Conservation (phyloP, 30 jellyfish, hydroid and myxozoan genomes). For the Hydractinia echinata region DNA sequence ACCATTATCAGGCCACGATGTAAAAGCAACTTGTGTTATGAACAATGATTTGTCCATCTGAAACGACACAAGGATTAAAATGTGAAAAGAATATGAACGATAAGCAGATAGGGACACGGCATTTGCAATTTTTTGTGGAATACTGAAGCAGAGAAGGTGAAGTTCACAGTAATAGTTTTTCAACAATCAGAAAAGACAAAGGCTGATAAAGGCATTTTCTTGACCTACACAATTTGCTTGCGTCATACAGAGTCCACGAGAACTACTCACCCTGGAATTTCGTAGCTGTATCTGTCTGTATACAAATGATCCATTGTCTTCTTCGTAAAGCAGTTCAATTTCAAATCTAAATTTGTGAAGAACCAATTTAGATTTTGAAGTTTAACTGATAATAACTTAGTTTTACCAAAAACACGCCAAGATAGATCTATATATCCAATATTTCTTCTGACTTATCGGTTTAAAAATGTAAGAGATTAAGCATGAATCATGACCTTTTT, state of each 20-base stretch:
- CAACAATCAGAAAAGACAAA: too few species aligned
- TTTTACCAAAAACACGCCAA: neutral
- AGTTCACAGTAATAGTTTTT: too few species aligned
- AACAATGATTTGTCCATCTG: conserved; percentile 63
- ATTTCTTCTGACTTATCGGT: too few species aligned
- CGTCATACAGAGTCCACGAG: too few species aligned
- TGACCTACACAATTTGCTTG: too few species aligned
- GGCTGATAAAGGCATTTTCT: too few species aligned
- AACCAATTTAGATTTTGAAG: neutral
- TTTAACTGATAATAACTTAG: neutral
- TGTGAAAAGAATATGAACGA: neutral
- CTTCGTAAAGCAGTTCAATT: conserved; percentile 47
- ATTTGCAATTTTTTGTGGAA: too few species aligned
- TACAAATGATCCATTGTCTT: conserved; percentile 40
- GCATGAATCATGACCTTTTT: too few species aligned
- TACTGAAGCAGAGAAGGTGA: too few species aligned
- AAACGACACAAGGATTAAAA: neutral
- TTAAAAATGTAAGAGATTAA: too few species aligned
- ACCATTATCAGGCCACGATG: conserved; percentile 69
- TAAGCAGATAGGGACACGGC: too few species aligned
- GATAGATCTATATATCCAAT: too few species aligned
- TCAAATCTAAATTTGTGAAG: conserved; percentile 38
- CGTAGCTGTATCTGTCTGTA: conserved; percentile 52
- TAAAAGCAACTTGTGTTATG: conserved; percentile 45
- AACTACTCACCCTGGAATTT: conserved; percentile 40